These are phyloP conservation scores for Ciona savignyi DNA, from an alignment of 23 tunicate species.

Conservation along the genomic window DNA sequence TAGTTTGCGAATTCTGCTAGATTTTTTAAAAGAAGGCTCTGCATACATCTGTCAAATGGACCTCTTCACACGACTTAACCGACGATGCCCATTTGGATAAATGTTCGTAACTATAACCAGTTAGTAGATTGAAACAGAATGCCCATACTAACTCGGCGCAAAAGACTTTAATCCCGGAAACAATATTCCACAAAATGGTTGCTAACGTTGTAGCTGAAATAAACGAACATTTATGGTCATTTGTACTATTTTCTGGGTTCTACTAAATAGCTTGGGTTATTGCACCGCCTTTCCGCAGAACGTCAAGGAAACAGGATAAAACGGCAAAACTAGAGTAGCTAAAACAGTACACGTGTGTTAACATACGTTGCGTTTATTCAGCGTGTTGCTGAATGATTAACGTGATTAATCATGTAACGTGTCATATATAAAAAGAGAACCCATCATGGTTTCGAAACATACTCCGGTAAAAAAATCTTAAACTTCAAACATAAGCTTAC, in stretches of 20 bases:
- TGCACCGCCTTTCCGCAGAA: too few species aligned
- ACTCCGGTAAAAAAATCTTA: neutral
- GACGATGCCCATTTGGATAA: neutral
- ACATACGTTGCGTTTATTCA: too few species aligned
- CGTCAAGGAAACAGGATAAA: neutral
- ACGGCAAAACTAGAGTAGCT: neutral
- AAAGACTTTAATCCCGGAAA: neutral
- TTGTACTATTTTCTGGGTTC: too few species aligned
- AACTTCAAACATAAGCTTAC: neutral
- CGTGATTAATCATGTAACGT: too few species aligned
- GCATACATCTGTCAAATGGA: neutral
- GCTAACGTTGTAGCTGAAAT: neutral
- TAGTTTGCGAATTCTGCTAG: too few species aligned
- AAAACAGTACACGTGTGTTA: too few species aligned
- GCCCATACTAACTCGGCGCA: neutral
- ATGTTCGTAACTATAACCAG: neutral
- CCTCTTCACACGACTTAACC: neutral
- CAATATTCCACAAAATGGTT: neutral
- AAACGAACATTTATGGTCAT: neutral
- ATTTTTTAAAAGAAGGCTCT: neutral
- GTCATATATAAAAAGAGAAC: too few species aligned
- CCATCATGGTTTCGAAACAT: neutral
- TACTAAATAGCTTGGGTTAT: too few species aligned
- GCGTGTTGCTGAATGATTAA: too few species aligned
- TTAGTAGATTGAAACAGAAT: neutral